phyloP scores from a whole-genome alignment of 2,113 vertebrate species.

The Rhinoptilus africanus region DNA sequence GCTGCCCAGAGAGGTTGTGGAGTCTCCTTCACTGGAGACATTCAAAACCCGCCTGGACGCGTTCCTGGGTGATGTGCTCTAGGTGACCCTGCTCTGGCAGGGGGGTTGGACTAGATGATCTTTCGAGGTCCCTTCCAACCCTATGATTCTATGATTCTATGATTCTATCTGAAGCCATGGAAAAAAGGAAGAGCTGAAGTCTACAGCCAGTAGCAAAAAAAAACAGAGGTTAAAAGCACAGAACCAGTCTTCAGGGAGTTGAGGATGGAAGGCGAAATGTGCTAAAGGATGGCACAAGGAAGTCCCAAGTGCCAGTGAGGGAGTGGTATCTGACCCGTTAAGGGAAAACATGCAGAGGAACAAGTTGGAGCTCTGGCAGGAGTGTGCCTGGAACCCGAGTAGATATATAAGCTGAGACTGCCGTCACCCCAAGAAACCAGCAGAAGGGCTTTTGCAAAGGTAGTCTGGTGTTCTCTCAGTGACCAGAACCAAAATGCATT shows the following conservation, averaged over 20 bases:
- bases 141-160: too few species aligned
- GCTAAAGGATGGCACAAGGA: not conserved
- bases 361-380: not conserved
- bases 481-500: not conserved
- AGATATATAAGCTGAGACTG: not conserved
- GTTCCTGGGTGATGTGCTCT: too few species aligned
- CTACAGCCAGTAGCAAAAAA: not conserved
- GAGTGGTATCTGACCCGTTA: not conserved
- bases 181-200: not conserved
- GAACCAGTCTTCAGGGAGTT: not conserved
- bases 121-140: too few species aligned
- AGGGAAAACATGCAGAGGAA: not conserved
- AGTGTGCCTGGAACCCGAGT: not conserved
- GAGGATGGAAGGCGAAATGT: not conserved
- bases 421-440: not conserved
- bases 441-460: accelerated
- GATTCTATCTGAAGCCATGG: not conserved
- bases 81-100: too few species aligned
- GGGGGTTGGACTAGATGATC: too few species aligned
- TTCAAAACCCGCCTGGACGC: too few species aligned
- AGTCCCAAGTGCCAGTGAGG: not conserved
- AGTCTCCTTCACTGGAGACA: too few species aligned
- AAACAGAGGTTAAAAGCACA: not conserved
- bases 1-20: too few species aligned
- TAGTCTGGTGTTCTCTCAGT: not conserved